phyloP scores from a whole-genome alignment of 1,140 invertebrate species.

The Brachionus manjavacas region DNA sequence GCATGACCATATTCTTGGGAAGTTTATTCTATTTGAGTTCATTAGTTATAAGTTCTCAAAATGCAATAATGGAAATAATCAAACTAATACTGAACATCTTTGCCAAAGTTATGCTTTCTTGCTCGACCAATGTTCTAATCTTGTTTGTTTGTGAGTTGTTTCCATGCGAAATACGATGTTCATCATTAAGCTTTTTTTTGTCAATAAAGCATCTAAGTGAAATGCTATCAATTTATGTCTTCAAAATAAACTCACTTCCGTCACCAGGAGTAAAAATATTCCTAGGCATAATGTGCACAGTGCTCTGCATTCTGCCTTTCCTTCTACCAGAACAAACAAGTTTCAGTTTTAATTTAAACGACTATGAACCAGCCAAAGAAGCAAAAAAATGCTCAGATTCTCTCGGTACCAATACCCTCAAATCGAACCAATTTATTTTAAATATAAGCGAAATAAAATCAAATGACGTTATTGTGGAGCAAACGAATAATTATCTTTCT shows the following conservation, averaged over 20 bases:
- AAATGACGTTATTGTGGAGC: background rate
- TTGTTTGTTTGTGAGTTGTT: slow-evolving; percentile 31
- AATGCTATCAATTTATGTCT: slow-evolving; percentile 39
- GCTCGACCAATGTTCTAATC: background rate
- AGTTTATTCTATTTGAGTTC: slow-evolving; percentile 1
- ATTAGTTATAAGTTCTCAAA: background rate
- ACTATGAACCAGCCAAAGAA: background rate
- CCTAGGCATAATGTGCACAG: background rate
- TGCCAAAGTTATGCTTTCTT: background rate
- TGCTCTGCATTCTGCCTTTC: background rate
- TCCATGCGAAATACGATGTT: slow-evolving; percentile 42
- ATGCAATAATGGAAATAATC: background rate
- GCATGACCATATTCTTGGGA: slow-evolving; percentile 1
- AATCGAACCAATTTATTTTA: background rate
- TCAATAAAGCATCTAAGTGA: slow-evolving; percentile 38
- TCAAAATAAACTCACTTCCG: slow-evolving; percentile 7
- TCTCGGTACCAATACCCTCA: background rate
- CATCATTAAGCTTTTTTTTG: slow-evolving; percentile 36
- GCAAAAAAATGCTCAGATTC: background rate
- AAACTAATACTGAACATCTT: background rate
- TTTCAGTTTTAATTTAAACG: slow-evolving; percentile 9
- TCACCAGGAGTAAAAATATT: background rate
- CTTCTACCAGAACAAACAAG: slow-evolving; percentile 20
- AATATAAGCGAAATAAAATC: slow-evolving; percentile 23
- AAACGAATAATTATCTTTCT: background rate